Conservation (phyloP, 2,797 vertebrate species). For the Limosa lapponica region DNA sequence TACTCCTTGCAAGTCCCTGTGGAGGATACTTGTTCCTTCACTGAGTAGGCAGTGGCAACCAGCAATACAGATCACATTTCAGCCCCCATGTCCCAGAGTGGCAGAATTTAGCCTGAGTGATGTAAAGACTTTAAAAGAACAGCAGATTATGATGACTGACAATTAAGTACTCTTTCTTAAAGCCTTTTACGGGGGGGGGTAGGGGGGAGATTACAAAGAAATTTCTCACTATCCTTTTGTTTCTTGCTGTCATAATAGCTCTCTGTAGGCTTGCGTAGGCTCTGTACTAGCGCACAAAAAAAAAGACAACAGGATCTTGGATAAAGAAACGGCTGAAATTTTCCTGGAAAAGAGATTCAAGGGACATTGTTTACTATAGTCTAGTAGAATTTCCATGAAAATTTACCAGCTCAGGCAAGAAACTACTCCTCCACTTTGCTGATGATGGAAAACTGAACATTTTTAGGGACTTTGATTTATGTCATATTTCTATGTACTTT, state of each 20-base stretch:
- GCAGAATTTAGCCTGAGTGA: conserved; percentile 37
- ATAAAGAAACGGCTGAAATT: conserved; percentile 12
- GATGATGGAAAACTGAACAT: neutral
- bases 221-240: conserved; percentile 47
- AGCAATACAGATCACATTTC: conserved; percentile 15
- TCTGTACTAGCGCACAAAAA: conserved; percentile 9
- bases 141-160: conserved; percentile 35
- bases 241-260: conserved; percentile 65
- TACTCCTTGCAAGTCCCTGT: neutral
- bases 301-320: neutral
- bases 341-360: neutral
- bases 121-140: conserved; percentile 39
- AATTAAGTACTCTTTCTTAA: conserved; percentile 61
- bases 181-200: neutral
- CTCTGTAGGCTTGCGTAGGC: conserved; percentile 59
- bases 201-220: neutral
- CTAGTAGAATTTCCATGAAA: neutral
- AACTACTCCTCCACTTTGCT: neutral
- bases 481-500: neutral
- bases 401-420: neutral
- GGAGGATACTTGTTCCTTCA: conserved; percentile 8
- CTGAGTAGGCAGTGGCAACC: conserved; percentile 11
- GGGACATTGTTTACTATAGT: neutral
- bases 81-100: conserved; percentile 44
- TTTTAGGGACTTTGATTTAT: neutral